Percentiles rank a stretch among this genome's conserved stretches.
Conservation (phyloP, 2,888 invertebrate species). For the Saturnia japonica region DNA sequence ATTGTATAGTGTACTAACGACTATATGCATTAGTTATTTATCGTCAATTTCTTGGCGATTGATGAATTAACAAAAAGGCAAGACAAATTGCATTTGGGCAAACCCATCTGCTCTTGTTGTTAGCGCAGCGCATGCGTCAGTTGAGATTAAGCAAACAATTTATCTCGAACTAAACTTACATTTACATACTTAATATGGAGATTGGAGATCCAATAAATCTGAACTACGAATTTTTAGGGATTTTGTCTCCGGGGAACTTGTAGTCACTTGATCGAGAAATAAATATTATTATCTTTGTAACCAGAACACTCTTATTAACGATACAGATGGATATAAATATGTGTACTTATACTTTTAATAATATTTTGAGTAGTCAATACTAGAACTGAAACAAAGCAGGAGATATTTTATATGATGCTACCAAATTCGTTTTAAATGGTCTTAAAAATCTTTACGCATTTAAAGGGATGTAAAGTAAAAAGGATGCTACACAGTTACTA, state of each 20-base stretch:
- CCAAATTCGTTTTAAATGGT: not conserved
- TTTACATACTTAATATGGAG: conserved; percentile 2
- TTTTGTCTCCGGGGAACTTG: not conserved
- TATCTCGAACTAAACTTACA: conserved; percentile 26
- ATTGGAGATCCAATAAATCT: conserved; percentile 7
- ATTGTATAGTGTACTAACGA: not conserved
- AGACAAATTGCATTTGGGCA: not conserved
- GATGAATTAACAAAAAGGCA: conserved; percentile 4
- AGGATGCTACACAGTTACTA: not conserved
- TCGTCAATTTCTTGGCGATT: not conserved
- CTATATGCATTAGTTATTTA: not conserved
- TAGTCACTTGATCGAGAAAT: not conserved
- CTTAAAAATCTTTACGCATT: too few species aligned
- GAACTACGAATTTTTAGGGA: not conserved
- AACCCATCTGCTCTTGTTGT: conserved; percentile 20
- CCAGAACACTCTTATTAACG: not conserved
- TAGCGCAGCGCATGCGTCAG: conserved; percentile 27
- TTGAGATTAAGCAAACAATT: conserved; percentile 40
- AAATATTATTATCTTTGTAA: not conserved
- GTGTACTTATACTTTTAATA: too few species aligned
- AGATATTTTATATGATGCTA: not conserved
- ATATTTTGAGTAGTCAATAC: not conserved
- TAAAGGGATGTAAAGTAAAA: too few species aligned
- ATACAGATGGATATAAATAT: not conserved
- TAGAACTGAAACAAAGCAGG: not conserved